Base-by-base conservation (phyloP, 2,888 invertebrate species). In the Doris montereyensis region DNA sequence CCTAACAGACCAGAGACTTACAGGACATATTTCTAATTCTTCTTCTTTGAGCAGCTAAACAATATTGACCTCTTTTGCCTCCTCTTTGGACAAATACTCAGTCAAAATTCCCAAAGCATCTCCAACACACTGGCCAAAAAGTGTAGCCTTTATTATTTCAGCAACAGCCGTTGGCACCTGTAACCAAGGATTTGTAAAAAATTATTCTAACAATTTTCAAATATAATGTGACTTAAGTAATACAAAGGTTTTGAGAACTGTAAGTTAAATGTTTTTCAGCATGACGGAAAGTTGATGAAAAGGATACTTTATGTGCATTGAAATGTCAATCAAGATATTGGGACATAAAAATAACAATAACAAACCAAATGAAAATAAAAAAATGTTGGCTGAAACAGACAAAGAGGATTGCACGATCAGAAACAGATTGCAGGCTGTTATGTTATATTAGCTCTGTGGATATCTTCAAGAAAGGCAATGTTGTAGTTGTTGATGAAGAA, bases 101-200 rank as follows among this genome's bases (percentile, higher is more conserved):
- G 87, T 86, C 2, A 87, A 80, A 5, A 88, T 82, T 21, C 88
- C 88, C 34, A 88, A 82, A n/a, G 87, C 85, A 82, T 88, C 88
- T 26, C 87, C 87, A 5, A 83, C 73, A 81, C 86, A 87, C 80
- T 87, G 85, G 10, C 88, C 88, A 81, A 84, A 86, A 4, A 86
- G 77, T 1, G 82, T 83, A 8, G 83, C 85, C 35, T 62, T 24
- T 34, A 86, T 84, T 77, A 81, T 82, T 1, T 77, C 79, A 4
- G 24, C 26, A 10, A 78, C 21, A 8, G 17, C n/a, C 8, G 5
- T 24, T 26, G 3, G 21, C 35, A 21, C 10, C 76, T 76, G 67
- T 2, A 26, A 68, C 8, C 24, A 28, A 24, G 21, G 24, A 74
- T 58, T 41, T 24, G 24, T 13, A 62, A 62, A 62, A n/a, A 62